Conservation (phyloP, 2,797 vertebrate species). For the Sebastes diaconus region DNA sequence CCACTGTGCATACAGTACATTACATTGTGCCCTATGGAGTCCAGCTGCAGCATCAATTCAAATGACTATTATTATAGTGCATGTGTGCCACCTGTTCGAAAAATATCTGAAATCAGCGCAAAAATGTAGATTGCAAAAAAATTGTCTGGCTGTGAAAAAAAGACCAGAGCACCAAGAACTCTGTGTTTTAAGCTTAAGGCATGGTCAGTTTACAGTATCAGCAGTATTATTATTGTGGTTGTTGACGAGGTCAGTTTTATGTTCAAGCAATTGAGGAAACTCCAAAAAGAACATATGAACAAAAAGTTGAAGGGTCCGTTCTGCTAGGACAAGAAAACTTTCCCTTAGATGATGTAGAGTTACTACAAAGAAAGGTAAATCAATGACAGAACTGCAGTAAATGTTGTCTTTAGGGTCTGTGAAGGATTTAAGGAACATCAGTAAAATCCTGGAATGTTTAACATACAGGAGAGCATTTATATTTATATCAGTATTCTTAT, state of each 20-base stretch:
- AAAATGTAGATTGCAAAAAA: slow-evolving; percentile 63
- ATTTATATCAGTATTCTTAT: not conserved
- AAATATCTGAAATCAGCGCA: slow-evolving; percentile 71
- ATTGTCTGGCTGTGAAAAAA: slow-evolving; percentile 62
- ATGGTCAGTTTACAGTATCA: slow-evolving; percentile 72
- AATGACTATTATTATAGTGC: slow-evolving; percentile 72
- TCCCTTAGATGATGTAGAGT: slow-evolving; percentile 30
- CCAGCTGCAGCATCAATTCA: slow-evolving; percentile 74
- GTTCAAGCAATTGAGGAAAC: slow-evolving; percentile 33
- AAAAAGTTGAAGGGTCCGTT: not conserved
- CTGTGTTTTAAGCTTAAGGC: slow-evolving; percentile 76
- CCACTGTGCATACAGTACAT: slow-evolving; percentile 64
- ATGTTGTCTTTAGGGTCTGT: not conserved
- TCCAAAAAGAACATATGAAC: not conserved
- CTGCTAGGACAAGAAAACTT: slow-evolving; percentile 5
- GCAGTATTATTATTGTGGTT: slow-evolving; percentile 19
- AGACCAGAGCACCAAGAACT: slow-evolving; percentile 72
- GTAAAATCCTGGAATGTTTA: slow-evolving; percentile 49
- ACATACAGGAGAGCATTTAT: slow-evolving; percentile 18
- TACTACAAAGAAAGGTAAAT: slow-evolving; percentile 8
- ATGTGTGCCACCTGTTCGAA: slow-evolving; percentile 65
- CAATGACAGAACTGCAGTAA: slow-evolving; percentile 1
- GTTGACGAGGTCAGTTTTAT: slow-evolving; percentile 28
- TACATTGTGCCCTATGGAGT: slow-evolving; percentile 78
- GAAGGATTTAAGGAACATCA: slow-evolving; percentile 29